A percentile compares a stretch with the other conserved stretches of the same genome.
phyloP scores from a whole-genome alignment of 2,113 vertebrate genomes.

The Eptesicus fuscus region DNA sequence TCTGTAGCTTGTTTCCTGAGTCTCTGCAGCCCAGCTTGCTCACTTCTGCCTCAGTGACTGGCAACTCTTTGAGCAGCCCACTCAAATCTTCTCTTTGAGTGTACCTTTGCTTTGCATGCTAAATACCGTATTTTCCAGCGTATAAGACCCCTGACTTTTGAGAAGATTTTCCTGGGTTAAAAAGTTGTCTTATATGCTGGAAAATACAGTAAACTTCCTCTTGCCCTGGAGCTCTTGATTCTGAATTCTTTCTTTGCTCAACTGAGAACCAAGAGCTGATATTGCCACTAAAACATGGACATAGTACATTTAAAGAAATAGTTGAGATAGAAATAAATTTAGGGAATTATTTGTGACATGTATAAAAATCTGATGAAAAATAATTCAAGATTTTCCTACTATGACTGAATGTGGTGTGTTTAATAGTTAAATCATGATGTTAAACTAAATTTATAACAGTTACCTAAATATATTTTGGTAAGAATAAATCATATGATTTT shows the following conservation, averaged over 20 bases:
- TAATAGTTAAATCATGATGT: background rate
- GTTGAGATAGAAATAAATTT: background rate
- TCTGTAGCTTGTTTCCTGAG: background rate
- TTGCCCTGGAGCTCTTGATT: background rate
- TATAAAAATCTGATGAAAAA: background rate
- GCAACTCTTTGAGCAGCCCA: background rate
- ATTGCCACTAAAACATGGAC: background rate
- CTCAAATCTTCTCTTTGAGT: background rate
- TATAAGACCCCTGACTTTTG: too few species aligned
- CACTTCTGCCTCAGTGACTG: background rate
- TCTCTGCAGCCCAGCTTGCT: background rate
- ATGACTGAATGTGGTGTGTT: background rate
- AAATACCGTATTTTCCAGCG: too few species aligned
- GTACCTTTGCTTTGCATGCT: background rate
- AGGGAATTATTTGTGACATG: background rate
- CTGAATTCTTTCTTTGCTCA: background rate
- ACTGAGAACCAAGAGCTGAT: background rate
- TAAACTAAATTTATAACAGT: conserved; percentile 25
- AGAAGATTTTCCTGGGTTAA: too few species aligned
- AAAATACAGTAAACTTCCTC: background rate
- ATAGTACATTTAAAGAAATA: background rate
- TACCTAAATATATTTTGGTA: conserved; percentile 37
- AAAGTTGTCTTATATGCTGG: too few species aligned
- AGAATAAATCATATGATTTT: conserved; percentile 20
- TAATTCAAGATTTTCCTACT: background rate